A percentile compares a stretch with the other conserved stretches of the same genome.
Conservation (phyloP, 1,140 invertebrate species). For the Diorhabda sublineata region DNA sequence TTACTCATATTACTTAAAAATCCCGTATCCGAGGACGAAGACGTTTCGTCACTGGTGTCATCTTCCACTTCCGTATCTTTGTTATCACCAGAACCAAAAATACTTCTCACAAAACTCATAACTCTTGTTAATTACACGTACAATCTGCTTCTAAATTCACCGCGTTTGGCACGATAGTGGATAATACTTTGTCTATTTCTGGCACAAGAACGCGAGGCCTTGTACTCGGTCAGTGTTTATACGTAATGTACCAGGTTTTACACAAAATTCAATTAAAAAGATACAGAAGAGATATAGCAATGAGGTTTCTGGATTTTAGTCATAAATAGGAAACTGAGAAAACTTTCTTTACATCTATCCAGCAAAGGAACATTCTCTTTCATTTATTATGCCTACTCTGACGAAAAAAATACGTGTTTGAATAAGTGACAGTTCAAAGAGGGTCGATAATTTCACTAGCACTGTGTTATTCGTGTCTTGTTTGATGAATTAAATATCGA, state of each 20-base stretch:
- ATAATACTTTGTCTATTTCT: background rate
- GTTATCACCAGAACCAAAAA: conserved; percentile 31
- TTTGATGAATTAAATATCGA: too few species aligned
- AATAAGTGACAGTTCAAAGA: too few species aligned
- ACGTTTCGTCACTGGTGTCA: conserved; percentile 37
- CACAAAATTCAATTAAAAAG: too few species aligned
- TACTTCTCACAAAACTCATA: conserved; percentile 43
- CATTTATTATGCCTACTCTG: too few species aligned
- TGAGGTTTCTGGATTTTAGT: too few species aligned
- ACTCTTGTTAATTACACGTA: conserved; percentile 16
- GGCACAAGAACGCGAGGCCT: background rate
- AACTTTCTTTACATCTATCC: too few species aligned
- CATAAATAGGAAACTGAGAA: too few species aligned
- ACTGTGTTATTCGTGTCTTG: too few species aligned
- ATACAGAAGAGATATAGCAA: too few species aligned
- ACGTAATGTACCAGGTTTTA: background rate
- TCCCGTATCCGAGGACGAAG: conserved; percentile 40
- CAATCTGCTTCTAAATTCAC: background rate
- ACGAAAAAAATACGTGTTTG: too few species aligned
- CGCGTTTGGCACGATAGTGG: background rate
- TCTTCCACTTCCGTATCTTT: conserved; percentile 40
- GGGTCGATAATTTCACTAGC: too few species aligned
- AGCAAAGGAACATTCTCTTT: too few species aligned
- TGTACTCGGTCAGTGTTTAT: background rate
- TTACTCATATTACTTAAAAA: conserved; percentile 36